phyloP scores from a whole-genome alignment of 2,888 invertebrate species.

The Cybosia mesomella region DNA sequence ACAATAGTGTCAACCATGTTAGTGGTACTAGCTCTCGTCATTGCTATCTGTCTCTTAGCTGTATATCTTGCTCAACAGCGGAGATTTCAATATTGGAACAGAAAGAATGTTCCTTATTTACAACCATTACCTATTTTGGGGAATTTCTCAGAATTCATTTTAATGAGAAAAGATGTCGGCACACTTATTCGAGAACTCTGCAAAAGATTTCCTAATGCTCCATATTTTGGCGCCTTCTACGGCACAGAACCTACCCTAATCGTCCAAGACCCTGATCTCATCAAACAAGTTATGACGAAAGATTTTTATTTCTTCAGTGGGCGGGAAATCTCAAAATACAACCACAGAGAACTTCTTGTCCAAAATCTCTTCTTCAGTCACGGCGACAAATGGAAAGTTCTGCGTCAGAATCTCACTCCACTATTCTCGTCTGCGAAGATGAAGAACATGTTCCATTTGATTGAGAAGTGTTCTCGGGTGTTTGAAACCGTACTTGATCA shows the following conservation, averaged over 20 bases:
- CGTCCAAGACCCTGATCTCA: conserved; percentile 65
- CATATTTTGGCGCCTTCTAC: conserved; percentile 68
- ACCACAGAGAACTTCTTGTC: conserved; percentile 58
- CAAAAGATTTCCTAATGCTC: conserved; percentile 58
- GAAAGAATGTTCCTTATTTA: conserved; percentile 57
- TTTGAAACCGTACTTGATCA: conserved; percentile 63
- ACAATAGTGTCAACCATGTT: conserved; percentile 12
- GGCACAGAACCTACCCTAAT: conserved; percentile 72
- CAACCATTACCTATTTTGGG: conserved; percentile 65
- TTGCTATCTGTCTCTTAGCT: neutral
- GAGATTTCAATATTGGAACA: conserved; percentile 67
- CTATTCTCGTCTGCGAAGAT: conserved; percentile 73
- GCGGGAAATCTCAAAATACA: conserved; percentile 63
- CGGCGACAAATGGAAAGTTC: conserved; percentile 72
- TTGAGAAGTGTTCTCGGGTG: conserved; percentile 57
- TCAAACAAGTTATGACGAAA: conserved; percentile 67
- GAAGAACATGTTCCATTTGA: conserved; percentile 74
- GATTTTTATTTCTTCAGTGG: conserved; percentile 73
- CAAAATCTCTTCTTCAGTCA: conserved; percentile 62
- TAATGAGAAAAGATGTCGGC: conserved; percentile 55
- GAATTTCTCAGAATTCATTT: conserved; percentile 63
- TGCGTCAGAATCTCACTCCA: conserved; percentile 70
- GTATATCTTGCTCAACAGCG: conserved; percentile 49
- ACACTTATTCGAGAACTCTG: conserved; percentile 59
- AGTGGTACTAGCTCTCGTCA: neutral